Conservation (phyloP, 2,888 invertebrate genomes). For the Tipula vernalis region DNA sequence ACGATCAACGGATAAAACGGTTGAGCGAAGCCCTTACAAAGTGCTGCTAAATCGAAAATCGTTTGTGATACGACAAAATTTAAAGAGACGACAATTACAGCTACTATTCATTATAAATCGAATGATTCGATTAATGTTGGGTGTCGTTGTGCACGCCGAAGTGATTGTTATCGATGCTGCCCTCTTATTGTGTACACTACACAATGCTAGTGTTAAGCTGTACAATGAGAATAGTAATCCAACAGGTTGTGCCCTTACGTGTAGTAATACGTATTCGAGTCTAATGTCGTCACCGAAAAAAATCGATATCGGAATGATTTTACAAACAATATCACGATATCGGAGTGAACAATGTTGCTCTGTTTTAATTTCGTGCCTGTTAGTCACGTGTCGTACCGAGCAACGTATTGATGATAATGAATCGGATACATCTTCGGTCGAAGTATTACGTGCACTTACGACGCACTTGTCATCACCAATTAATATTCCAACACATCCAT, state of each 20-base stretch:
- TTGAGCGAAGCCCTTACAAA: slow-evolving; percentile 33
- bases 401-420: slow-evolving; percentile 22
- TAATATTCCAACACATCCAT: not conserved
- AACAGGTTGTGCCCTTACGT: slow-evolving; percentile 34
- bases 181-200: slow-evolving; percentile 15
- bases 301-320: slow-evolving; percentile 57
- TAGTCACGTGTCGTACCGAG: slow-evolving; percentile 20
- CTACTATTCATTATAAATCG: slow-evolving; percentile 30
- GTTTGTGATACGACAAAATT: slow-evolving; percentile 17
- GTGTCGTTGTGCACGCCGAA: slow-evolving; percentile 16
- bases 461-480: slow-evolving; percentile 22
- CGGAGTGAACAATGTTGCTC: slow-evolving; percentile 57
- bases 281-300: slow-evolving; percentile 56
- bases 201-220: slow-evolving; percentile 16
- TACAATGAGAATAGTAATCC: slow-evolving; percentile 16
- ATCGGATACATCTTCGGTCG: slow-evolving; percentile 31
- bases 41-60: slow-evolving; percentile 23
- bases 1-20: slow-evolving; percentile 23
- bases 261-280: slow-evolving; percentile 64
- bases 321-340: slow-evolving; percentile 55
- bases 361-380: slow-evolving; percentile 35
- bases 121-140: slow-evolving; percentile 21
- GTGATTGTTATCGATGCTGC: slow-evolving; percentile 17
- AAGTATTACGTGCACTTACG: slow-evolving; percentile 30
- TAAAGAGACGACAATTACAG: slow-evolving; percentile 24